phyloP scores from a whole-genome alignment of 1,140 invertebrate genomes.

The Drosophila ananassae region DNA sequence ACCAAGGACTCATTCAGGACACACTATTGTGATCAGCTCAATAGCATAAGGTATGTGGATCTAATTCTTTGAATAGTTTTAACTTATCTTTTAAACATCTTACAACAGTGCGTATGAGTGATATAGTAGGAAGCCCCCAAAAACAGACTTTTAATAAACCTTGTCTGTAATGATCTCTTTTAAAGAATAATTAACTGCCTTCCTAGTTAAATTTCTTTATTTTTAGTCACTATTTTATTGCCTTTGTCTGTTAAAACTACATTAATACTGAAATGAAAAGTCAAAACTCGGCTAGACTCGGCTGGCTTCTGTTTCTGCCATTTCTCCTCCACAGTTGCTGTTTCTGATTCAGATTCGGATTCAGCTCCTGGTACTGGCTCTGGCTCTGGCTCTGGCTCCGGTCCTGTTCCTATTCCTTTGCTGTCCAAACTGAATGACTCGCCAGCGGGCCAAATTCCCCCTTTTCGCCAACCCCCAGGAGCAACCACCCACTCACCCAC shows the following conservation, averaged over 20 bases:
- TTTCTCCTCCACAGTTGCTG: background rate
- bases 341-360: conserved; percentile 13
- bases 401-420: conserved; percentile 28
- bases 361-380: conserved; percentile 7
- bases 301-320: conserved; percentile 17
- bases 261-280: conserved; percentile 66
- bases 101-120: background rate
- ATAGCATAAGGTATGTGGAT: background rate
- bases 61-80: background rate
- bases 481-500: conserved; percentile 21
- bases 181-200: background rate
- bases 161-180: background rate
- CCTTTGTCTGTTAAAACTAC: conserved; percentile 18
- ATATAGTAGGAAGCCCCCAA: background rate
- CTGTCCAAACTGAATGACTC: conserved; percentile 61
- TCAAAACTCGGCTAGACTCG: conserved; percentile 35
- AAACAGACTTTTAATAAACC: too few relatives aligned
- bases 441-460: conserved; percentile 34
- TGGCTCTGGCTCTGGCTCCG: conserved; percentile 6
- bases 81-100: background rate
- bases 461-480: background rate
- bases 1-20: conserved; percentile 31
- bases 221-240: background rate
- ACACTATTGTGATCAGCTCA: conserved; percentile 5
- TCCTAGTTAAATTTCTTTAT: background rate